Conservation (phyloP, 1,140 invertebrate species). For the Zophobas morio region DNA sequence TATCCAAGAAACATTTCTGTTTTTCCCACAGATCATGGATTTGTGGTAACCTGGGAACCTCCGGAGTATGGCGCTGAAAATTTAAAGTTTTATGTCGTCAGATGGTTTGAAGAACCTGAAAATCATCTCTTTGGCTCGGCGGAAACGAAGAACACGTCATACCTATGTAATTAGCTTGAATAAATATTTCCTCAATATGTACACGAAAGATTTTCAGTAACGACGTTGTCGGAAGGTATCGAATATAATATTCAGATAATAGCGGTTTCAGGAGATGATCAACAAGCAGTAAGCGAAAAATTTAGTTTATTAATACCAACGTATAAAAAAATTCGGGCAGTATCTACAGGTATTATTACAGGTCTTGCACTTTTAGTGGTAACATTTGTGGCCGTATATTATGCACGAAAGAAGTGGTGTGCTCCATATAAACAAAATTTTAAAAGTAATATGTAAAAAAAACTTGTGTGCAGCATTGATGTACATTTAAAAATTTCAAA, state of each 20-base stretch:
- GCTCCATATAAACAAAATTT: slow-evolving; percentile 30
- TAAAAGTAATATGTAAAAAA: slow-evolving; percentile 19
- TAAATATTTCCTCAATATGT: slow-evolving; percentile 7
- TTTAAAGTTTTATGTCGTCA: slow-evolving; percentile 74
- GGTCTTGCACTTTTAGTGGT: slow-evolving; percentile 73
- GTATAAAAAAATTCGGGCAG: slow-evolving; percentile 74
- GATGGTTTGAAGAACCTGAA: slow-evolving; percentile 74
- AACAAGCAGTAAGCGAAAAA: slow-evolving; percentile 72
- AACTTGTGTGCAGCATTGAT: background rate
- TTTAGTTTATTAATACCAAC: slow-evolving; percentile 74
- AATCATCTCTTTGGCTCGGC: slow-evolving; percentile 73
- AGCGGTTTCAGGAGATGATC: slow-evolving; percentile 72
- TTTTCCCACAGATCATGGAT: slow-evolving; percentile 74
- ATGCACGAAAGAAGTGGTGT: slow-evolving; percentile 71
- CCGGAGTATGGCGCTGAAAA: slow-evolving; percentile 74
- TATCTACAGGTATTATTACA: slow-evolving; percentile 73
- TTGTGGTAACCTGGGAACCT: slow-evolving; percentile 81
- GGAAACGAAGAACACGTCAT: slow-evolving; percentile 77
- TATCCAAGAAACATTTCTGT: slow-evolving; percentile 79
- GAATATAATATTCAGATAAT: slow-evolving; percentile 78
- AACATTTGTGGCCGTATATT: slow-evolving; percentile 73
- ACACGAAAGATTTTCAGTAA: slow-evolving; percentile 69
- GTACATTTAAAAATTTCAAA: no score
- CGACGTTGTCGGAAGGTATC: slow-evolving; percentile 76
- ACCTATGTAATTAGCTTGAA: slow-evolving; percentile 68